phyloP scores from a whole-genome alignment of 1,140 invertebrate genomes.

The Drosophila ananassae region DNA sequence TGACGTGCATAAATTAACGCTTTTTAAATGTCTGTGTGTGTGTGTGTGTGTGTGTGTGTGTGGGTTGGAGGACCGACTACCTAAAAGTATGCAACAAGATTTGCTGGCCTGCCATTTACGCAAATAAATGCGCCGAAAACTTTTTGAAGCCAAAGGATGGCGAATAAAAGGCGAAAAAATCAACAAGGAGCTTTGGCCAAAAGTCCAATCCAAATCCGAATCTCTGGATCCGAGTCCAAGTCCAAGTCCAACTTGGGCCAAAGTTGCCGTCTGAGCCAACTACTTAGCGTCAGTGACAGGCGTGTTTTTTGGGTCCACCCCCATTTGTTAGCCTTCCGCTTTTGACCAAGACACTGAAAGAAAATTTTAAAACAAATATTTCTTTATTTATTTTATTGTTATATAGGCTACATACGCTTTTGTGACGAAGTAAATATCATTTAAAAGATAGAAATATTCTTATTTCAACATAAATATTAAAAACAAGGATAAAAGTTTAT shows the following conservation, averaged over 20 bases:
- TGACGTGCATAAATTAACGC: constrained; percentile 60
- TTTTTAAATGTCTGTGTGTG: constrained; percentile 9
- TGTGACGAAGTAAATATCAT: too few species aligned
- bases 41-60: neutral
- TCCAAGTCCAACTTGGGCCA: constrained; percentile 30
- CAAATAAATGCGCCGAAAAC: constrained; percentile 49
- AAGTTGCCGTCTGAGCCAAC: constrained; percentile 64
- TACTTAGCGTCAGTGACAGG: constrained; percentile 75
- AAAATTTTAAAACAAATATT: neutral
- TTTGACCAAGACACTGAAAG: constrained; percentile 9
- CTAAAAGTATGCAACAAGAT: constrained; percentile 50
- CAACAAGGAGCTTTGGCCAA: constrained; percentile 22
- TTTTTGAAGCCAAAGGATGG: constrained; percentile 13
- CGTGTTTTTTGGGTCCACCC: constrained; percentile 12
- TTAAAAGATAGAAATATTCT: too few species aligned
- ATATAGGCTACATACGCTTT: neutral
- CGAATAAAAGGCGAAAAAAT: constrained; percentile 1
- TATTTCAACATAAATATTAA: too few species aligned
- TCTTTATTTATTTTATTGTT: neutral
- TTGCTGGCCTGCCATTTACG: constrained; percentile 53
- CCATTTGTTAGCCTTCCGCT: constrained; percentile 10
- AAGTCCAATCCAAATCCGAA: constrained; percentile 14
- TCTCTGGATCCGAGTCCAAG: constrained; percentile 9
- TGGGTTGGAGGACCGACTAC: too few species aligned
- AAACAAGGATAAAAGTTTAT: too few species aligned